These are phyloP conservation scores for Orbicella faveolata DNA, from an alignment of 64 coral and sea anemone genomes.

Conservation along the genomic window DNA sequence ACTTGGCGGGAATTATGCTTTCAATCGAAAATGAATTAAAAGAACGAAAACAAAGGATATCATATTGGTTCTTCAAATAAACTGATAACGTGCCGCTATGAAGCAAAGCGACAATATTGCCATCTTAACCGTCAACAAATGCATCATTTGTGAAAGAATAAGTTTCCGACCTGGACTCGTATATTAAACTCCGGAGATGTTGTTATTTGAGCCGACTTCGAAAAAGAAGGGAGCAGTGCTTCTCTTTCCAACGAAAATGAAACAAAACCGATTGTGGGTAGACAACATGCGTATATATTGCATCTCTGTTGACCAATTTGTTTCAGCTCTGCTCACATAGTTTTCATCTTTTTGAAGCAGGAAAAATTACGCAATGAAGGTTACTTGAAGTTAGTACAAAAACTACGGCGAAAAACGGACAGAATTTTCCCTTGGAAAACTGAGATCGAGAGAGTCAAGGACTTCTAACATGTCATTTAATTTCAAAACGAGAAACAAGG, in stretches of 20 bases:
- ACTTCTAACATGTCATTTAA: no score
- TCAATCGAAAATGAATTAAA: constrained; percentile 10
- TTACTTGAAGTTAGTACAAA: neutral
- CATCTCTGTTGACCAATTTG: neutral
- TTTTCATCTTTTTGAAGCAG: neutral
- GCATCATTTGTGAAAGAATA: neutral
- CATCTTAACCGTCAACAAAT: neutral
- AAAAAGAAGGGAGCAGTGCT: no score
- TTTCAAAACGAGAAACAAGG: no score
- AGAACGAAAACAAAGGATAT: neutral
- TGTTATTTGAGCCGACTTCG: no score
- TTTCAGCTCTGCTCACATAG: neutral
- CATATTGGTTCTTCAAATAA: neutral
- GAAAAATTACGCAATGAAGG: neutral
- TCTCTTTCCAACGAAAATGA: no score
- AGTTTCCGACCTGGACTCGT: no score
- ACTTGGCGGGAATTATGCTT: neutral
- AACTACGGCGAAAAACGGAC: neutral
- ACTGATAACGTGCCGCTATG: neutral
- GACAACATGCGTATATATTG: neutral
- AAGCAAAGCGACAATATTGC: neutral
- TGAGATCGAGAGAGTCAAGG: neutral
- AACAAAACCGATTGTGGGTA: neutral
- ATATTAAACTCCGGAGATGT: no score
- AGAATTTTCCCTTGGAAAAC: neutral